These are phyloP conservation scores for Clupea harengus DNA, from an alignment of 2,113 vertebrate genomes.

Conservation along the genomic window DNA sequence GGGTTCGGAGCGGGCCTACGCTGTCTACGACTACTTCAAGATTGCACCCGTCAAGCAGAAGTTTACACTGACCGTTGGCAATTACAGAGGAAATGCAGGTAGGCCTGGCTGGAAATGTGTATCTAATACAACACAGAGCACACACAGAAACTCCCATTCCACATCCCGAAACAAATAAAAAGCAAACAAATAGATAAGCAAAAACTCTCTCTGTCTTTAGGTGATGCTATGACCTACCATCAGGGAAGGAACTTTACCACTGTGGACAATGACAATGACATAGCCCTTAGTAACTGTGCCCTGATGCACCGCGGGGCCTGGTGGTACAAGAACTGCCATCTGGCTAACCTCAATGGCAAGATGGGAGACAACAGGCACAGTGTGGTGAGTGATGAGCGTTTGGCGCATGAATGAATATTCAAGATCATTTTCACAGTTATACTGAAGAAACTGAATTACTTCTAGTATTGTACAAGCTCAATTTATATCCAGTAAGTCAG, in stretches of 20 bases:
- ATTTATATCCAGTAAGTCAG: too few species aligned
- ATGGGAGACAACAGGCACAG: constrained; percentile 82
- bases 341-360: constrained; percentile 83
- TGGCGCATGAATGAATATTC: too few species aligned
- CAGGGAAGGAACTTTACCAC: constrained; percentile 82
- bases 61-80: constrained; percentile 77
- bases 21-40: constrained; percentile 79
- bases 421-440: too few species aligned
- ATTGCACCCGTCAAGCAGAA: constrained; percentile 76
- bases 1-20: constrained; percentile 72
- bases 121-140: too few species aligned
- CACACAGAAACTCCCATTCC: background rate
- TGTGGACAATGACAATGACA: constrained; percentile 82
- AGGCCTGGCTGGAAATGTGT: constrained; percentile 26
- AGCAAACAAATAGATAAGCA: background rate
- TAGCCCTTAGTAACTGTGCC: constrained; percentile 85
- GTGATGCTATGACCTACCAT: constrained; percentile 85
- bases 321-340: constrained; percentile 91
- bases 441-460: too few species aligned
- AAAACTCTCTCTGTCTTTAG: constrained; percentile 56
- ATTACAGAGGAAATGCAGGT: constrained; percentile 84
- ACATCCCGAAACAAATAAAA: background rate
- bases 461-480: too few species aligned
- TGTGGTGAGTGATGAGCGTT: constrained; percentile 68
- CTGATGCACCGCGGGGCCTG: constrained; percentile 79